phyloP scores from a whole-genome alignment of 2,888 invertebrate genomes.

The Eupithecia subfuscata region DNA sequence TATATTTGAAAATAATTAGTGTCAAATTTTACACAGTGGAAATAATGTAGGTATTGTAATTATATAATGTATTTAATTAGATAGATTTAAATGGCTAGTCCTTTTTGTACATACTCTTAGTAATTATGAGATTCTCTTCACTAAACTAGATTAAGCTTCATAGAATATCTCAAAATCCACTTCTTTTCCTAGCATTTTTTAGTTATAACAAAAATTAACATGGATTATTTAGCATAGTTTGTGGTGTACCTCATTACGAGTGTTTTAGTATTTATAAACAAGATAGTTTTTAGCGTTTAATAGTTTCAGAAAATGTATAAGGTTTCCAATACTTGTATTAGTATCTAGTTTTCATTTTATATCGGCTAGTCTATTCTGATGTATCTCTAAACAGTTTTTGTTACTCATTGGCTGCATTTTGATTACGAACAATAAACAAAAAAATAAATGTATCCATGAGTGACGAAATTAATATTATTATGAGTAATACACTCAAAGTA shows the following conservation, averaged over 20 bases:
- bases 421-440: too few species aligned
- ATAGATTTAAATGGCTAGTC: conserved; percentile 5
- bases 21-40: conserved; percentile 31
- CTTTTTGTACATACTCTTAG: conserved; percentile 1
- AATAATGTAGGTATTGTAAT: conserved; percentile 2
- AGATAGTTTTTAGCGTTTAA: neutral
- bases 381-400: too few species aligned
- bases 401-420: too few species aligned
- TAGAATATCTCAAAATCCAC: neutral
- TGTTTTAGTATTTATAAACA: neutral
- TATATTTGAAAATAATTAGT: conserved; percentile 18
- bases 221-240: neutral
- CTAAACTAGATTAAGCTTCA: conserved; percentile 19
- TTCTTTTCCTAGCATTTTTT: neutral
- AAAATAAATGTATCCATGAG: too few species aligned
- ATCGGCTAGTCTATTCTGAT: too few species aligned
- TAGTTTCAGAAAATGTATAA: neutral
- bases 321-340: neutral
- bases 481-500: too few species aligned
- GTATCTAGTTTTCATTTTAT: too few species aligned
- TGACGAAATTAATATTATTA: too few species aligned
- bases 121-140: conserved; percentile 17
- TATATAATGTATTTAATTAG: neutral
- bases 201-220: neutral
- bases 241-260: neutral